Evolutionary conservation across 2,797 vertebrate species (phyloP), one percentile per base, ranked within the genome.

Genomic region (Prunella strophiata): DNA sequence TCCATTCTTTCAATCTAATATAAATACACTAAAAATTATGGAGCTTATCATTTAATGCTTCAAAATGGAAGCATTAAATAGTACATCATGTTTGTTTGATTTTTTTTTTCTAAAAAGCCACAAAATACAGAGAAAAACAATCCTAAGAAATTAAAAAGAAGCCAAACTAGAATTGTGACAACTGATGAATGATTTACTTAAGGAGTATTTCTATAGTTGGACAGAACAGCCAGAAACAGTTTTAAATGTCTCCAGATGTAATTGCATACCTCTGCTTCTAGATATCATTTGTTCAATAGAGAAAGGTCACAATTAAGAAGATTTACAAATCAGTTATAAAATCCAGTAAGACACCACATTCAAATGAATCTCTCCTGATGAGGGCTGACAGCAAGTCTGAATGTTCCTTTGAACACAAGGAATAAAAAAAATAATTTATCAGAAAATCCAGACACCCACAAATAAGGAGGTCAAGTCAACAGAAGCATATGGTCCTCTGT

Each of bases 401-500:
- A 62, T 1, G 12, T 34, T 88, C 66, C 42, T 72, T 86, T 62
- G 42, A 72, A 88, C 48, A 32, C 7, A 27, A 72, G 27, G 23
- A 91, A 84, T 62, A 84, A 38, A 80, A 79, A 70, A 16, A 81
- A 72, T 34, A 86, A 67, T 22, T 19, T 19, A 88, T 40, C 43
- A 85, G 83, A 85, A 94, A 94, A 93, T 62, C 83, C 90, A 91
- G 72, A 83, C 48, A 73, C n/a, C n/a, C 80, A 58, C 5, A 3
- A 84, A 90, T 92, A 96, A 95, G 55, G 80, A 96, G 96, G 90
- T 95, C 94, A 96, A 79, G 78, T 95, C 94, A 96, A 77, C 58
- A 85, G 91, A 91, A 96, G 85, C 96, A 96, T 97, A 96, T 96
- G 96, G 94, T 71, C 48, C 42, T 85, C 87, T 93, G 85, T 91